These are phyloP conservation scores for Cryptophagus acutangulus DNA, from an alignment of 2,888 invertebrate species.

Conservation along the genomic window DNA sequence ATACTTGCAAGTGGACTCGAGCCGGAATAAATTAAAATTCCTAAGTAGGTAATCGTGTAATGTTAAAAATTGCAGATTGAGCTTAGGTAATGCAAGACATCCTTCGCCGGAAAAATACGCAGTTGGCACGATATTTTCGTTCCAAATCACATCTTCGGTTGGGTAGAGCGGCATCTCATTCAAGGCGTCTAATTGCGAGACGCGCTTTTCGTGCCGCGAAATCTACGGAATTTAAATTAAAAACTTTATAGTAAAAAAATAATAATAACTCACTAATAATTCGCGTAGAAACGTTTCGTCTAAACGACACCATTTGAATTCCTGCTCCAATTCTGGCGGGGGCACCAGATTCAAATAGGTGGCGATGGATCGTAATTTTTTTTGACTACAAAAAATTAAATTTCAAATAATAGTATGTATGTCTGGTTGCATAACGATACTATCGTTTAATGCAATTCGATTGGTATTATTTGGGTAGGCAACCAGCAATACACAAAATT, in stretches of 20 bases:
- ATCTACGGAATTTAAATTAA: conserved; percentile 50
- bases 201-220: conserved; percentile 79
- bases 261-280: conserved; percentile 61
- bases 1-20: conserved; percentile 94
- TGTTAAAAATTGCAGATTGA: conserved; percentile 97
- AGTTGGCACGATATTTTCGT: conserved; percentile 96
- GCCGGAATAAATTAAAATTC: conserved; percentile 94
- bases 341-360: conserved; percentile 85
- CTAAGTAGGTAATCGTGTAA: conserved; percentile 95
- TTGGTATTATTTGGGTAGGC: too few species aligned
- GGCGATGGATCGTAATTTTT: conserved; percentile 79
- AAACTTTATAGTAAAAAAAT: conserved; percentile 1
- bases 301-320: conserved; percentile 71
- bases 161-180: conserved; percentile 99
- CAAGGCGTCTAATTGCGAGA: conserved; percentile 88
- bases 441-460: too few species aligned
- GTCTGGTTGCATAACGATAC: too few species aligned
- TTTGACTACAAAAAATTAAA: conserved; percentile 53
- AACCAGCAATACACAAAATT: too few species aligned
- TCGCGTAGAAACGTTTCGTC: conserved; percentile 80
- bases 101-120: conserved; percentile 96
- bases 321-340: conserved; percentile 60
- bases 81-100: conserved; percentile 91
- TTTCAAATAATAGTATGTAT: too few species aligned
- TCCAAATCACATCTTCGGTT: conserved; percentile 97